Evolutionary conservation across 2,888 invertebrate species (phyloP), one percentile per base, ranked within the genome.

Genomic region (Sinodicranocentrus sp.): DNA sequence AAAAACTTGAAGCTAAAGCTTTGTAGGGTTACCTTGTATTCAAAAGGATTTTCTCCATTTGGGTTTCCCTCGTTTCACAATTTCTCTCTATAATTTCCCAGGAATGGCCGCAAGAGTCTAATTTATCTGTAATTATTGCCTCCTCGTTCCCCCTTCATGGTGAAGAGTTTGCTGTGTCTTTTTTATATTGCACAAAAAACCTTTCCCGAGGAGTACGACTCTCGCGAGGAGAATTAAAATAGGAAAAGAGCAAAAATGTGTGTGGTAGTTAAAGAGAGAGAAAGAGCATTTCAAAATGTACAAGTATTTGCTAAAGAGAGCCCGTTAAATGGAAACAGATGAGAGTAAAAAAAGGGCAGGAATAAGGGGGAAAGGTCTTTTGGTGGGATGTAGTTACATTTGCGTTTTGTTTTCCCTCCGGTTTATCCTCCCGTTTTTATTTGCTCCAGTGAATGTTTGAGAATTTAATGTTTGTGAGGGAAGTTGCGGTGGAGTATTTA

Each of bases 81-180:
- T n/a, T 10, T 33, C 33, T 10, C 33, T 17, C 25, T 26, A 3
- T 52, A 52, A 48, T 48, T 48, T n/a, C 48, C 48, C 15, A 48
- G 5, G 48, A 52, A 39, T n/a, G 59, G 78, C 78, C 78, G 61
- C 78, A 57, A 78, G 78, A 78, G 78, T 57, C 59, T 70, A 78
- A 78, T 78, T 78, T 78, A 78, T 78, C 70, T 78, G 70, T 78
- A 70, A 78, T 78, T 78, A 78, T 78, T 78, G 78, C 39, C 39
- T 26, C 48, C 68, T 26, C 39, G 25, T 48, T 26, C 43, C 26
- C 54, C 54, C 21, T 19, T 19, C 15, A 43, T 15, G 13, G 15
- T 39, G n/a, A n/a, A n/a, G n/a, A n/a, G n/a, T 39, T 19, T 8
- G 28, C 59, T 59, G 59, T 59, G 28, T 61, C 61, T 33, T 17